Evolutionary conservation across 1,140 invertebrate species (phyloP).

Genomic region (Adoxophyes honmai): DNA sequence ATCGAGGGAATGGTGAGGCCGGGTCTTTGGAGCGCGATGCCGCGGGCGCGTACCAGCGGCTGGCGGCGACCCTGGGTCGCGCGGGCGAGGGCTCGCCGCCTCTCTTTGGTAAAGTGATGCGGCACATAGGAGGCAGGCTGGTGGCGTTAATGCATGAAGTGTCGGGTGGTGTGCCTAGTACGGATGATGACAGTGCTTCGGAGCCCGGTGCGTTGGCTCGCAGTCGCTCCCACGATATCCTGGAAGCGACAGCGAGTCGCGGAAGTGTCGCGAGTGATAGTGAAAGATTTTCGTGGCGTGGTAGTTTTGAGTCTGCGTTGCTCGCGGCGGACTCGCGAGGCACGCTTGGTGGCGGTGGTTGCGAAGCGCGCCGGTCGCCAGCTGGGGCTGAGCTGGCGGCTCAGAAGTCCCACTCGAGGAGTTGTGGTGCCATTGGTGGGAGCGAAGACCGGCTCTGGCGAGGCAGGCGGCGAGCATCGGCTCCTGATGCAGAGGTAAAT

Average conservation of each 20-base stretch:
- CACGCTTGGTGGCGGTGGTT: slow-evolving; percentile 83
- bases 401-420: slow-evolving; percentile 86
- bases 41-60: slow-evolving; percentile 89
- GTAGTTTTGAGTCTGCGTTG: slow-evolving; percentile 92
- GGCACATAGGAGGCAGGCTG: slow-evolving; percentile 92
- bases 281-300: slow-evolving; percentile 92
- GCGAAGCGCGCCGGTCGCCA: slow-evolving; percentile 86
- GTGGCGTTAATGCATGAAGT: slow-evolving; percentile 96
- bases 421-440: slow-evolving; percentile 89
- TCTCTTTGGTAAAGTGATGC: slow-evolving; percentile 94
- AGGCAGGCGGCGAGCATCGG: slow-evolving; percentile 75
- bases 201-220: slow-evolving; percentile 71
- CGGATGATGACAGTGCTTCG: slow-evolving; percentile 86
- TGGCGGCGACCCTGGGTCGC: slow-evolving; percentile 88
- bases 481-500: slow-evolving; percentile 65
- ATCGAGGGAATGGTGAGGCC: slow-evolving; percentile 80
- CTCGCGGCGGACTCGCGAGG: slow-evolving; percentile 89
- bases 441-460: slow-evolving; percentile 75
- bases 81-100: slow-evolving; percentile 87
- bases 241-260: slow-evolving; percentile 80
- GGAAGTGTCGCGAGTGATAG: slow-evolving; percentile 89
- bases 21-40: slow-evolving; percentile 84
- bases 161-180: slow-evolving; percentile 87
- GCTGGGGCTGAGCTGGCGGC: slow-evolving; percentile 88
- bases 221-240: slow-evolving; percentile 88